Base-by-base conservation (phyloP, 2,888 invertebrate species). In the Eupithecia subfuscata region DNA sequence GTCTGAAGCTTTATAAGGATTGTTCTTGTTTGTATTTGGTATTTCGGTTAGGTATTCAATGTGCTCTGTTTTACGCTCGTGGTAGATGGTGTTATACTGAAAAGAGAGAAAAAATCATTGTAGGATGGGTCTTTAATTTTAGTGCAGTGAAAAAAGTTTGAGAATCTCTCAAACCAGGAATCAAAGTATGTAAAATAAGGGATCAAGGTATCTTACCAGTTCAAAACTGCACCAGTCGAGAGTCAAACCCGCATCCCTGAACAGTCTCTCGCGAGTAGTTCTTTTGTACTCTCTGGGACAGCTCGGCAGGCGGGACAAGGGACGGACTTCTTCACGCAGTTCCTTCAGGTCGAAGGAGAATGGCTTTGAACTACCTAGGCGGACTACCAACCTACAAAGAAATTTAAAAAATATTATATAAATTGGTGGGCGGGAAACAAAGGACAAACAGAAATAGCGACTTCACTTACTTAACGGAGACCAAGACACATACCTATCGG, bases 211-310 rank as follows among this genome's bases (percentile, higher is more conserved):
- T 34, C 95, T 91, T 86, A 98, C 97, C 95, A 98, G 93, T 90
- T 96, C 96, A 88, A 98, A 98, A 71, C 97, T 97, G 85, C 98
- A 98, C 98, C 98, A 98, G 88, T 98, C 98, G 22, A 98, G 90
- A 48, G 96, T 96, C 84, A 98, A 96, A 0, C 97, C 97, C 12
- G 96, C 96, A 77, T 97, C 96, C 79, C 98, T 95, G 89, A 98
- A 98, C 76, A 97, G 95, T 82, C 97, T 95, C 88, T 98, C 98
- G 0, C 98, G 97, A 0, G 97, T 97, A 0, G 98, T 98, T 76
- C 97, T 95, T 88, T 98, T 98, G 88, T 97, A 98, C 83, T 97
- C 96, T 37, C 97, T 90, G 0, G 98, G 98, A 85, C 98, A 98
- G 25, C 97, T 96, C 0, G 96, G 95, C 65, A 97, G 91, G 79